Evolutionary conservation across 1,140 invertebrate species (phyloP).

Genomic region (Drosophila kurseongensis): DNA sequence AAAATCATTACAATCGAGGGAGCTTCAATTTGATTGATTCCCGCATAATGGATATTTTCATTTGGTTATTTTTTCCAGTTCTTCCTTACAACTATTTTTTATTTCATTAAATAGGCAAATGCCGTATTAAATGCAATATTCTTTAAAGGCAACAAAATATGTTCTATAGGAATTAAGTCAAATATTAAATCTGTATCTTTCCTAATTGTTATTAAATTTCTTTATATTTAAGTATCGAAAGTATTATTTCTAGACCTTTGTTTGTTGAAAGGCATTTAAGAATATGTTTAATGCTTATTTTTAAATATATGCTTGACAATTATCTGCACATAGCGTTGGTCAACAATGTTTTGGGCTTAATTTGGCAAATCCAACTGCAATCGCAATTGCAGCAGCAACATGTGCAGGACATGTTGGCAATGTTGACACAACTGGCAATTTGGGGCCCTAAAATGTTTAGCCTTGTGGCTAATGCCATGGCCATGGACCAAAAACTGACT

Average conservation of each 20-base stretch:
- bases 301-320: conserved; percentile 12
- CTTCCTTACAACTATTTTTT: too few relatives aligned
- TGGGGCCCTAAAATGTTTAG: conserved; percentile 16
- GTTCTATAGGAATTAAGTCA: too few relatives aligned
- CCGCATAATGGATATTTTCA: background rate
- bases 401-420: conserved; percentile 46
- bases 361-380: conserved; percentile 1
- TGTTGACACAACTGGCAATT: conserved; percentile 51
- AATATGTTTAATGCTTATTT: background rate
- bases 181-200: too few relatives aligned
- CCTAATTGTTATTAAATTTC: too few relatives aligned
- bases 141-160: too few relatives aligned
- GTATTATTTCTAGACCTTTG: background rate
- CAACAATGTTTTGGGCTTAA: background rate
- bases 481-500: conserved; percentile 49
- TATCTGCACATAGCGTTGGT: conserved; percentile 16
- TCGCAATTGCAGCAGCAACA: conserved; percentile 10
- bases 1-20: conserved; percentile 1
- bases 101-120: too few relatives aligned
- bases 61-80: background rate
- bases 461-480: conserved; percentile 27
- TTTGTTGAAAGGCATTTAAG: background rate
- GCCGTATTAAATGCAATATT: too few relatives aligned
- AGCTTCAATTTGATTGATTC: conserved; percentile 14
- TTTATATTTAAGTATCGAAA: too few relatives aligned